Evolutionary conservation across 2,113 vertebrate genomes (phyloP).

Genomic region (Tonatia bakeri): DNA sequence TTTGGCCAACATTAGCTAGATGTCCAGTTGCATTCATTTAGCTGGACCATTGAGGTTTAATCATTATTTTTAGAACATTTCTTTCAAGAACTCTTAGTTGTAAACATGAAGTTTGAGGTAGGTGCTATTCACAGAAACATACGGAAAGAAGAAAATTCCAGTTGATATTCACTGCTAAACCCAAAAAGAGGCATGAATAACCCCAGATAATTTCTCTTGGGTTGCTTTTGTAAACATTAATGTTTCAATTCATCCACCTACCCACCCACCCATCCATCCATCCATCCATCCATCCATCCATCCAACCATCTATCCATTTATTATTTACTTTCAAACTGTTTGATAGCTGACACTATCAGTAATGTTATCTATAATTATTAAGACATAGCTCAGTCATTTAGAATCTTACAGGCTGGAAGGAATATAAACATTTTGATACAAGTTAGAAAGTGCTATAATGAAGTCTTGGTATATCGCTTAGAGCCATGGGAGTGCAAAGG

Average conservation of each 20-base stretch:
- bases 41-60: not conserved
- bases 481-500: not conserved
- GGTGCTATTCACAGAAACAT: not conserved
- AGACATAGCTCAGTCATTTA: not conserved
- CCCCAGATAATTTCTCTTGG: not conserved
- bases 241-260: not conserved
- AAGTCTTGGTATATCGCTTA: not conserved
- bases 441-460: not conserved
- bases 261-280: not conserved
- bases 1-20: not conserved
- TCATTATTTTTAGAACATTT: not conserved
- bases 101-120: not conserved
- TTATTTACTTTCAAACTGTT: not conserved
- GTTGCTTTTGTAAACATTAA: not conserved
- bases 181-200: not conserved
- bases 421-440: not conserved
- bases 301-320: not conserved
- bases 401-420: not conserved
- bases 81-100: not conserved
- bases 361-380: not conserved
- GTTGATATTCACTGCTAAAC: not conserved
- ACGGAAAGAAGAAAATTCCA: not conserved
- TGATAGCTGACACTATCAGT: not conserved
- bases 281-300: not conserved
- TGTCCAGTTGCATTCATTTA: not conserved